Conservation (phyloP, 1,140 invertebrate species). For the Stegodyphus mimosarum region DNA sequence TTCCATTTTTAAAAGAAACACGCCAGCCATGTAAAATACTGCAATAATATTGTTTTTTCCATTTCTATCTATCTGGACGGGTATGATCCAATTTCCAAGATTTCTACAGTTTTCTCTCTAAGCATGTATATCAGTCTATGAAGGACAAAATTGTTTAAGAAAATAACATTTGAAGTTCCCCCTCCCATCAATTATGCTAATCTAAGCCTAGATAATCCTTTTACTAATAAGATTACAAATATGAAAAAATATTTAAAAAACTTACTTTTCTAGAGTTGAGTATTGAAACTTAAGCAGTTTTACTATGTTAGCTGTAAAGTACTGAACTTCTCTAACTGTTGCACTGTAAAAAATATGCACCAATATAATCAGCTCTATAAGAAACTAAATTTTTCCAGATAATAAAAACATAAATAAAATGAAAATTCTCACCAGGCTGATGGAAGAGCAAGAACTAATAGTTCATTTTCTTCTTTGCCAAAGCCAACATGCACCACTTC, state of each 20-base stretch:
- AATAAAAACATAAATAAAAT: neutral
- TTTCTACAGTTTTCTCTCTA: too few relatives aligned
- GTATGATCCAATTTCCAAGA: too few relatives aligned
- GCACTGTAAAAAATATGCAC: slow-evolving; percentile 44
- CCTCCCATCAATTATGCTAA: too few relatives aligned
- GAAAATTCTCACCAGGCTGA: slow-evolving; percentile 63
- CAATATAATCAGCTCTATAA: neutral
- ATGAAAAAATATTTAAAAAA: slow-evolving; percentile 37
- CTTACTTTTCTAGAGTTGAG: slow-evolving; percentile 61
- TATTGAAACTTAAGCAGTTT: slow-evolving; percentile 62
- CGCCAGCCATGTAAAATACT: too few relatives aligned
- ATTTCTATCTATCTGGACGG: too few relatives aligned
- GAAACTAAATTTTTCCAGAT: too few relatives aligned
- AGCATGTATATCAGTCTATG: too few relatives aligned
- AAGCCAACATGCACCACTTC: slow-evolving; percentile 65
- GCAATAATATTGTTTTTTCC: too few relatives aligned
- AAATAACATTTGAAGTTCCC: too few relatives aligned
- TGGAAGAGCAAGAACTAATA: slow-evolving; percentile 66
- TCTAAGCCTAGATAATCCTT: neutral
- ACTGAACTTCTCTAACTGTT: slow-evolving; percentile 37
- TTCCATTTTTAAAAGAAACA: too few relatives aligned
- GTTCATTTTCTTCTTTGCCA: slow-evolving; percentile 64
- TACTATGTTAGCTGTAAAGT: slow-evolving; percentile 57
- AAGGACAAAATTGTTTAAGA: too few relatives aligned
- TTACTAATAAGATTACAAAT: neutral